A percentile compares a stretch with the other conserved stretches of the same genome.
Conservation (phyloP, 2,113 vertebrate genomes). For the Steatornis caripensis region DNA sequence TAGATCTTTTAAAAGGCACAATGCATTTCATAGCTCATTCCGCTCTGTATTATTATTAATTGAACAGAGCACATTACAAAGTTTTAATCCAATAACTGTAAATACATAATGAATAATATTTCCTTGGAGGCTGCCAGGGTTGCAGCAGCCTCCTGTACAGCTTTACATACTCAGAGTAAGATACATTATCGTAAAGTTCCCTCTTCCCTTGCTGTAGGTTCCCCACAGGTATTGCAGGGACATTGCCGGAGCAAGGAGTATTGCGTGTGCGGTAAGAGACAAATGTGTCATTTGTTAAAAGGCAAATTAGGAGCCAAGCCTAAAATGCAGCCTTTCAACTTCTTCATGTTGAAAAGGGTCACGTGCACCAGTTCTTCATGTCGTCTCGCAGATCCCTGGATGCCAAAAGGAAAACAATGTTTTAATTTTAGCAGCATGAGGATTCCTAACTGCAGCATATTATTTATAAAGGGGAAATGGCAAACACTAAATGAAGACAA, state of each 20-base stretch:
- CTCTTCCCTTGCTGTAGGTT: background rate
- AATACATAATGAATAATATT: conserved; percentile 74
- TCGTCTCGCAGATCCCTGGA: background rate
- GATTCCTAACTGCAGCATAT: background rate
- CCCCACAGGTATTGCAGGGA: conserved; percentile 1
- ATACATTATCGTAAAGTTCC: background rate
- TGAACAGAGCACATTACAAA: conserved; percentile 70
- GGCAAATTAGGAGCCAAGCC: background rate
- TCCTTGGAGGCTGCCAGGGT: conserved; percentile 45
- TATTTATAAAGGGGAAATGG: conserved; percentile 43
- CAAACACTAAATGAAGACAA: conserved; percentile 28
- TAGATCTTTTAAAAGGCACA: conserved; percentile 72
- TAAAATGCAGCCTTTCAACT: conserved; percentile 13
- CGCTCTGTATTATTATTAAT: conserved; percentile 75
- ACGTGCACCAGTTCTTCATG: background rate
- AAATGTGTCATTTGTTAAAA: conserved; percentile 18
- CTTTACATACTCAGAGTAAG: background rate
- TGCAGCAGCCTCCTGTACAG: conserved; percentile 4
- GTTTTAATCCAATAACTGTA: conserved; percentile 74
- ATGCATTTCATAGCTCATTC: conserved; percentile 69
- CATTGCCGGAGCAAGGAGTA: background rate
- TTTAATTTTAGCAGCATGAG: conserved; percentile 50
- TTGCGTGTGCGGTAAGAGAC: background rate
- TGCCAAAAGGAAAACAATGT: background rate
- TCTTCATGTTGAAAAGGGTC: background rate